phyloP scores from a whole-genome alignment of 2,113 vertebrate genomes.

The Muntiacus muntjak region DNA sequence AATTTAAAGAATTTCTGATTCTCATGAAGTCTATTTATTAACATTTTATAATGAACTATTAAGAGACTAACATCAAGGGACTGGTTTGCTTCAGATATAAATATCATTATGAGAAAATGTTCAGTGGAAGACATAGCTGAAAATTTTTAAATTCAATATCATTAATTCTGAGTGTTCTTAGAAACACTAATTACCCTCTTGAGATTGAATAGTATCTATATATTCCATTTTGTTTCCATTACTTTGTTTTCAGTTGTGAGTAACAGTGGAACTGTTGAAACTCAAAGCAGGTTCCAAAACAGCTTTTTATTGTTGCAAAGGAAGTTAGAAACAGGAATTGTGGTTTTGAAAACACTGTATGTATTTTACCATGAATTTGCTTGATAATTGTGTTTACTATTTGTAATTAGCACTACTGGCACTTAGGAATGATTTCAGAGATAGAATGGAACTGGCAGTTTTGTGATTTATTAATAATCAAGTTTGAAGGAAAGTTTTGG shows the following conservation, averaged over 20 bases:
- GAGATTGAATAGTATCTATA: not conserved
- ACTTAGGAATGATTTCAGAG: not conserved
- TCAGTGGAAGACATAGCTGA: not conserved
- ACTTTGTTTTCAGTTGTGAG: not conserved
- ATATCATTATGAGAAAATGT: not conserved
- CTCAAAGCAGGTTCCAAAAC: not conserved
- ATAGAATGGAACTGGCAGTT: not conserved
- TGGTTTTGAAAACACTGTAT: not conserved
- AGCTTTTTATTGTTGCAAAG: not conserved
- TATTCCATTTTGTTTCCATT: not conserved
- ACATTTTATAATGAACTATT: not conserved
- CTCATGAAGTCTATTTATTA: not conserved
- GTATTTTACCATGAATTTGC: not conserved
- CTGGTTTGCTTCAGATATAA: not conserved
- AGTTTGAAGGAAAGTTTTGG: not conserved
- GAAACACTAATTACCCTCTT: not conserved
- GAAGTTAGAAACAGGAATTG: not conserved
- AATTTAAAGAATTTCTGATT: not conserved
- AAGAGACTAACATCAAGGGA: not conserved
- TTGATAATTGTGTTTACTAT: not conserved
- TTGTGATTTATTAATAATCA: not conserved
- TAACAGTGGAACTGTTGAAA: not conserved
- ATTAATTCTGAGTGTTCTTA: not conserved
- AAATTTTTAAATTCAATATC: not conserved
- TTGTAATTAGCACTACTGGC: not conserved